A percentile compares a stretch with the other conserved stretches of the same genome.
Evolutionary conservation across 2,888 invertebrate species (phyloP).

Genomic region (Drosophila yooni): DNA sequence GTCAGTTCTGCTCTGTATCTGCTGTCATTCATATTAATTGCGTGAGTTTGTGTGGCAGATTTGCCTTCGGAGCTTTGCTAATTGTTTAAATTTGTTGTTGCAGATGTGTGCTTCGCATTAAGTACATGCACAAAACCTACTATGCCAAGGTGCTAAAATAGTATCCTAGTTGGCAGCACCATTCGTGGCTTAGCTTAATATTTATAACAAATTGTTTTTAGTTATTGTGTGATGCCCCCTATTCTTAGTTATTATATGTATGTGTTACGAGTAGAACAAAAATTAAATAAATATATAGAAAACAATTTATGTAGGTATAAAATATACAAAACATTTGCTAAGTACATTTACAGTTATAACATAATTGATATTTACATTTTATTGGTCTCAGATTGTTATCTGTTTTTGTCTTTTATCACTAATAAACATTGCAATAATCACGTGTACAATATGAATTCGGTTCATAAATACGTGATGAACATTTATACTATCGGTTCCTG

Average conservation of each 20-base stretch:
- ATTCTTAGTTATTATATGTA: conserved; percentile 25
- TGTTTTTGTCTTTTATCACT: not conserved
- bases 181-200: conserved; percentile 27
- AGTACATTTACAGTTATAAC: not conserved
- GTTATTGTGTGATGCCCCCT: conserved; percentile 39
- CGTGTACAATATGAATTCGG: not conserved
- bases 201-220: conserved; percentile 44
- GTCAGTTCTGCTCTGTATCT: conserved; percentile 86
- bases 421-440: conserved; percentile 2
- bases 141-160: conserved; percentile 78
- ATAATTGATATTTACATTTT: conserved; percentile 28
- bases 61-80: not conserved
- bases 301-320: not conserved
- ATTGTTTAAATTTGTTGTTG: conserved; percentile 14
- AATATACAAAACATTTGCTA: not conserved
- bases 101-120: conserved; percentile 80
- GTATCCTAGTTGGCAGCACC: conserved; percentile 12
- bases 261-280: conserved; percentile 28
- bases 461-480: not conserved
- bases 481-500: conserved; percentile 22
- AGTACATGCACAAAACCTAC: conserved; percentile 71
- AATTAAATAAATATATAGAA: conserved; percentile 15
- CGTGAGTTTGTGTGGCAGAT: conserved; percentile 64
- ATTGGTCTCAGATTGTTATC: conserved; percentile 15
- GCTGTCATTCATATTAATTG: conserved; percentile 74